A percentile compares a stretch with the other conserved stretches of the same genome.
These are phyloP conservation scores for Benitochromis conjunctus DNA, from an alignment of 2,113 vertebrate species.

Conservation along the genomic window DNA sequence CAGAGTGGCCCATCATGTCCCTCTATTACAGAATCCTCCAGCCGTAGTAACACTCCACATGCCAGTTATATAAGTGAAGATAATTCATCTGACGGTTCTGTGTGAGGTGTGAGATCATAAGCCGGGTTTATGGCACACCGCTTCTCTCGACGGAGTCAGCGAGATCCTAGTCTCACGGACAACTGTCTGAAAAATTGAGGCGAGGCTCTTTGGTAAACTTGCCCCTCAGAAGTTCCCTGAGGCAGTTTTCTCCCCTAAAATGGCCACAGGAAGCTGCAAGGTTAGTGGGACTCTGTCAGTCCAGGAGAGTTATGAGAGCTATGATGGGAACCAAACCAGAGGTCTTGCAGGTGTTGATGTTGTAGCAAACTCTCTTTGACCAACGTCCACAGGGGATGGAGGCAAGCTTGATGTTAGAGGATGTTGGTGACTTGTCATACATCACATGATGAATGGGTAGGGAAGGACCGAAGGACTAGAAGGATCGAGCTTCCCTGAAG, in stretches of 20 bases:
- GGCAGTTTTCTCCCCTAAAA: constrained; percentile 35
- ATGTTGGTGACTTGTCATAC: constrained; percentile 35
- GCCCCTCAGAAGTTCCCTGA: neutral
- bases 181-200: constrained; percentile 22
- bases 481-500: neutral
- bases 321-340: constrained; percentile 17
- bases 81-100: constrained; percentile 29
- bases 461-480: neutral
- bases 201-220: neutral
- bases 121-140: constrained; percentile 18
- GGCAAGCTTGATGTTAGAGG: constrained; percentile 35
- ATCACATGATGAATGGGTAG: constrained; percentile 11
- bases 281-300: constrained; percentile 7
- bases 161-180: constrained; percentile 5
- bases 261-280: constrained; percentile 17
- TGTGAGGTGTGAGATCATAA: constrained; percentile 58
- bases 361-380: constrained; percentile 11
- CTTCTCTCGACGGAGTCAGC: neutral
- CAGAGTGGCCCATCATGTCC: neutral
- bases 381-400: constrained; percentile 6
- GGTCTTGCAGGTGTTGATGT: constrained; percentile 17
- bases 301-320: constrained; percentile 26
- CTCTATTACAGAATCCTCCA: constrained; percentile 12
- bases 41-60: constrained; percentile 23
- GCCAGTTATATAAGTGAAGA: constrained; percentile 46